These are phyloP conservation scores for Odontocolon sp. DNA, from an alignment of 2,888 invertebrate genomes.

Conservation along the genomic window DNA sequence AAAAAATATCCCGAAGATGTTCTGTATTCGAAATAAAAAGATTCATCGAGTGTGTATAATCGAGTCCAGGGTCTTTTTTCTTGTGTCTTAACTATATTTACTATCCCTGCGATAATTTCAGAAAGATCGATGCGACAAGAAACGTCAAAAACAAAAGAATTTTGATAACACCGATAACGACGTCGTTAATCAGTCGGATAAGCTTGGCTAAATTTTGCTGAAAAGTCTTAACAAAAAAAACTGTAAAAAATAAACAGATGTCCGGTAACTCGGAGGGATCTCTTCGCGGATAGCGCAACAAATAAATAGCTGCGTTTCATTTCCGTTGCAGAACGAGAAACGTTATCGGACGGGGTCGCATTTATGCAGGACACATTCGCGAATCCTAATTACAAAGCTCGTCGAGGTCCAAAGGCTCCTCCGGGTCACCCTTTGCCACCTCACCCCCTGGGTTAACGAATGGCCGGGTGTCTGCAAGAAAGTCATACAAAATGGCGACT, in stretches of 20 bases:
- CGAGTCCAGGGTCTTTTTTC: background rate
- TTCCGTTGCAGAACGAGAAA: constrained; percentile 36
- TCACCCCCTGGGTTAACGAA: constrained; percentile 11
- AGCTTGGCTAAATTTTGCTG: too few species aligned
- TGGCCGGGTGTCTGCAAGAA: constrained; percentile 39
- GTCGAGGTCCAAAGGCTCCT: background rate
- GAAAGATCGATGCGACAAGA: background rate
- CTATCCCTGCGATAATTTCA: background rate
- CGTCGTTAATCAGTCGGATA: too few species aligned
- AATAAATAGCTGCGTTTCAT: constrained; percentile 56
- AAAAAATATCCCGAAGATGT: constrained; percentile 61
- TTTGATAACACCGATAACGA: too few species aligned
- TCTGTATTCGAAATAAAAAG: constrained; percentile 65
- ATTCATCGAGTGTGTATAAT: constrained; percentile 60
- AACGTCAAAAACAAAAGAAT: too few species aligned
- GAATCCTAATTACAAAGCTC: constrained; percentile 26
- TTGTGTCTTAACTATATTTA: background rate
- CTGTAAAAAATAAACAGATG: background rate
- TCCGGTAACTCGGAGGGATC: background rate
- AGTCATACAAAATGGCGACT: constrained; percentile 54
- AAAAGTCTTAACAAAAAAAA: background rate
- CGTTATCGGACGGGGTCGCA: constrained; percentile 31
- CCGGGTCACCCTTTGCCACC: background rate
- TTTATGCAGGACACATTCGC: background rate
- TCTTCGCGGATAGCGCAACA: background rate